Evolutionary conservation across 2,113 vertebrate genomes (phyloP).

Genomic region (Nothoprocta pentlandii): DNA sequence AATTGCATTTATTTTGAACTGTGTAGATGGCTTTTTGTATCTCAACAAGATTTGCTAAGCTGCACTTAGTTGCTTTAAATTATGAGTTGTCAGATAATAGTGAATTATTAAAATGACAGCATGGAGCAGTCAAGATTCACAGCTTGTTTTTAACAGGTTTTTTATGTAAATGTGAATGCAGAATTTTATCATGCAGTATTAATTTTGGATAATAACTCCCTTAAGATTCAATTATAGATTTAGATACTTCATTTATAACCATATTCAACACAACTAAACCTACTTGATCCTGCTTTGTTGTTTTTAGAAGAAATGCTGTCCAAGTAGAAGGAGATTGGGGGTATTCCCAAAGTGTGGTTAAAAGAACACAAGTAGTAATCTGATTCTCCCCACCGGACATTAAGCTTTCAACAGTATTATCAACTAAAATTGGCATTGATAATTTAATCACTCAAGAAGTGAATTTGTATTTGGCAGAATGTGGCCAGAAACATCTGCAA

Average conservation of each 20-base stretch:
- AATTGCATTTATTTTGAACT: not conserved
- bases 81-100: not conserved
- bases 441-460: constrained; percentile 23
- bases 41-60: not conserved
- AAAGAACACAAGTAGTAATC: constrained; percentile 1
- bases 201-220: not conserved
- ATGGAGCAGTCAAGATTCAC: not conserved
- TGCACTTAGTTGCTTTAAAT: not conserved
- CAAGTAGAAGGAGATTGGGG: not conserved
- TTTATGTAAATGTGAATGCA: not conserved
- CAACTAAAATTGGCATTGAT: constrained; percentile 39
- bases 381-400: constrained; percentile 13
- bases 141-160: not conserved
- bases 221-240: not conserved
- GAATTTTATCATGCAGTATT: not conserved
- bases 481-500: constrained; percentile 5
- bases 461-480: constrained; percentile 42
- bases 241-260: not conserved
- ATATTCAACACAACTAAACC: not conserved
- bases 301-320: not conserved
- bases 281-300: not conserved
- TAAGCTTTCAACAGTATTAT: constrained; percentile 37
- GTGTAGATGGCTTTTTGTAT: not conserved
- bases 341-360: not conserved
- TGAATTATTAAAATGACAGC: not conserved